These are phyloP conservation scores for Plagodis pulveraria DNA, from an alignment of 2,888 invertebrate species.

Conservation along the genomic window DNA sequence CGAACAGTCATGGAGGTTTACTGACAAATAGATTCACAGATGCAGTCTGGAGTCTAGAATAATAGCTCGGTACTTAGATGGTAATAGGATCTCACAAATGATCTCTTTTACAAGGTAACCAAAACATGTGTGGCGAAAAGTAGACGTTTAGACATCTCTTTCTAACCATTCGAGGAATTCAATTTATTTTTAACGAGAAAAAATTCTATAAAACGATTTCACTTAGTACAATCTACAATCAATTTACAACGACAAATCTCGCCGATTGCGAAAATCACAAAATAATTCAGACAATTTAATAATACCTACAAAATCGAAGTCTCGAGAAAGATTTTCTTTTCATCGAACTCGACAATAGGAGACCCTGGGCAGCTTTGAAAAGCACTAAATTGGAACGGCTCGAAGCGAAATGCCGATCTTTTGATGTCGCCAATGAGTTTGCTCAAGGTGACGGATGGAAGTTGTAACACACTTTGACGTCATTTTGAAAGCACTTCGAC, in stretches of 20 bases:
- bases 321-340: background rate
- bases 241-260: background rate
- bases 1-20: too few relatives aligned
- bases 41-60: too few relatives aligned
- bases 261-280: background rate
- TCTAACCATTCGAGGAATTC: too few relatives aligned
- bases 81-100: too few relatives aligned
- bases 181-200: too few relatives aligned
- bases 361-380: background rate
- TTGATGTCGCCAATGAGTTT: slow-evolving; percentile 5
- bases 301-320: background rate
- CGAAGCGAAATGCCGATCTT: slow-evolving; percentile 1
- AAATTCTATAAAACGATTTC: too few relatives aligned
- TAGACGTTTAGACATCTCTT: too few relatives aligned
- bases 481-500: background rate
- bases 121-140: too few relatives aligned
- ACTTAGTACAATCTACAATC: too few relatives aligned
- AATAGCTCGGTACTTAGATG: too few relatives aligned
- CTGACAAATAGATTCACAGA: too few relatives aligned
- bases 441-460: background rate
- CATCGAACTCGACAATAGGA: background rate
- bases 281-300: background rate
- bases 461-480: slow-evolving; percentile 6
- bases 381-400: slow-evolving; percentile 1
- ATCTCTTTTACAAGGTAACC: too few relatives aligned